Evolutionary conservation across 1,140 invertebrate genomes (phyloP).

Genomic region (Archegozetes longisetosus): DNA sequence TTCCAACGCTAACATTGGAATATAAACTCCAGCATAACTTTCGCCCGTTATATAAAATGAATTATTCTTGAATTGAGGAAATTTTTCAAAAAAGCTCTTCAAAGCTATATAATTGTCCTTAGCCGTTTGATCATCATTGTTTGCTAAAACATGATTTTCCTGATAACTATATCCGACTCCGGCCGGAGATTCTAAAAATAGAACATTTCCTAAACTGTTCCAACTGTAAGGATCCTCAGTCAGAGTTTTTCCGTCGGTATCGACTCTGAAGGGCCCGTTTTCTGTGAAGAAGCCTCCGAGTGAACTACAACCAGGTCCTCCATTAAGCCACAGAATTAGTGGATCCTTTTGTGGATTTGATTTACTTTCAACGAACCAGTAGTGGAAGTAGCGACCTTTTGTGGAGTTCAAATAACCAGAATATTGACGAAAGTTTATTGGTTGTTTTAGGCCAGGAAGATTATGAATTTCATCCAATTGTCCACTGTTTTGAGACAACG

Average conservation of each 20-base stretch:
- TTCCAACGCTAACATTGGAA: constrained; percentile 35
- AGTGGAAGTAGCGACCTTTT: constrained; percentile 23
- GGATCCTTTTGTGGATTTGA: constrained; percentile 32
- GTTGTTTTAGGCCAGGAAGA: constrained; percentile 23
- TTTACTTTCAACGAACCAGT: constrained; percentile 36
- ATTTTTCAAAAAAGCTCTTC: constrained; percentile 35
- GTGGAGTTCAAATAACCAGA: constrained; percentile 25
- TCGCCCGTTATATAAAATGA: constrained; percentile 34
- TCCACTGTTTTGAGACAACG: too few species aligned
- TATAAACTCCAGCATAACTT: constrained; percentile 33
- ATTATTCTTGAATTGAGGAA: constrained; percentile 31
- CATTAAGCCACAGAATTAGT: constrained; percentile 39
- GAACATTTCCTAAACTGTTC: constrained; percentile 55
- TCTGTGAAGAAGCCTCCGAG: constrained; percentile 34
- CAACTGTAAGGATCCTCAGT: constrained; percentile 32
- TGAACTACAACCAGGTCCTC: constrained; percentile 39
- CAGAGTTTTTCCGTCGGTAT: constrained; percentile 27
- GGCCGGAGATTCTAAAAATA: constrained; percentile 39
- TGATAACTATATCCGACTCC: constrained; percentile 41
- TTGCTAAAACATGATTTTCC: constrained; percentile 31
- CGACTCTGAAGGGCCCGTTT: constrained; percentile 35
- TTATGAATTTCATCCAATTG: too few species aligned
- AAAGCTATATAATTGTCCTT: constrained; percentile 34
- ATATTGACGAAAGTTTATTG: constrained; percentile 22
- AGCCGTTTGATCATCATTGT: constrained; percentile 32